Evolutionary conservation across 2,888 invertebrate genomes (phyloP).

Genomic region (Drosophila borealis): DNA sequence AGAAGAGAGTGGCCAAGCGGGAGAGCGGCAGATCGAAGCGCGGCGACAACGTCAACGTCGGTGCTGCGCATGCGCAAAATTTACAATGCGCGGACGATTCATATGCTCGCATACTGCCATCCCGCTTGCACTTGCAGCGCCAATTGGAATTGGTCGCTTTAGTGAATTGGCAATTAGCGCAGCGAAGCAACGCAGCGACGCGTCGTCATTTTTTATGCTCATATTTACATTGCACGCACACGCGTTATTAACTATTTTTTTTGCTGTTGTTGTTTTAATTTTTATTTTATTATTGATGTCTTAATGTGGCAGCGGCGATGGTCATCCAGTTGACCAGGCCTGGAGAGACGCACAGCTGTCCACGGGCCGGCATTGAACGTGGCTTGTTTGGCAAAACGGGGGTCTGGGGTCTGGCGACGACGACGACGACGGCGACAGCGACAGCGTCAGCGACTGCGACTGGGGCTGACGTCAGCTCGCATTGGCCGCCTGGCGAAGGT

Average conservation of each 20-base stretch:
- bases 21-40: conserved; percentile 21
- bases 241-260: conserved; percentile 65
- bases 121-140: conserved; percentile 34
- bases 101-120: conserved; percentile 3
- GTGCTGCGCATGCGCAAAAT: conserved; percentile 75
- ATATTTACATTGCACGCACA: conserved; percentile 67
- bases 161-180: conserved; percentile 64
- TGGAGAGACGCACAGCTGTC: conserved; percentile 24
- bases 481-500: conserved; percentile 73
- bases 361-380: conserved; percentile 60
- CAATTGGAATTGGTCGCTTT: conserved; percentile 47
- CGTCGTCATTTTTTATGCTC: conserved; percentile 44
- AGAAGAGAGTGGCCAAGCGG: conserved; percentile 5
- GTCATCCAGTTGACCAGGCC: conserved; percentile 44
- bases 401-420: conserved; percentile 2
- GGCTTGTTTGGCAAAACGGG: conserved; percentile 58
- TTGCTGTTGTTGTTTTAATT: conserved; percentile 4
- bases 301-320: conserved; percentile 74
- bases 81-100: conserved; percentile 27
- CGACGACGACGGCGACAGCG: neutral
- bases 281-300: conserved; percentile 71
- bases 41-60: conserved; percentile 6
- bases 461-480: conserved; percentile 67
- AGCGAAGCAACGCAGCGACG: conserved; percentile 11
- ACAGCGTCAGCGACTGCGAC: conserved; percentile 7